Base-by-base conservation (phyloP, 2,797 vertebrate genomes). In the Taenioides sp. region DNA sequence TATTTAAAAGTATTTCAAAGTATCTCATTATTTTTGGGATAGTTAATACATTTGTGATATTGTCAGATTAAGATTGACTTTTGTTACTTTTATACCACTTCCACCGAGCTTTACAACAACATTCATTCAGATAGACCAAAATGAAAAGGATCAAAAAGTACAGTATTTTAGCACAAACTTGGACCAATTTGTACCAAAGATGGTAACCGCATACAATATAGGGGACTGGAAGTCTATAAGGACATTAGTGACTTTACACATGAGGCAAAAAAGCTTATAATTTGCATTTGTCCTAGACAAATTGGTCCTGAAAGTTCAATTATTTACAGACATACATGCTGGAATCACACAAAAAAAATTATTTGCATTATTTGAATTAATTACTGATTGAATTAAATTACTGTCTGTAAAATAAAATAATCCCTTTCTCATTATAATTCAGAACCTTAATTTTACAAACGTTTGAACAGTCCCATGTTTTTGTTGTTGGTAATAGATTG, bases 141-240 rank as follows among this genome's bases (percentile, higher is more conserved):
- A 37, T 70, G 31, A 69, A 25, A 31, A 57, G 9, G 65, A 68
- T 74, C 40, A 79, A 73, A 64, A 60, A 11, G 18, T 4, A 16
- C 18, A 10, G 17, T 28, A 34, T 20, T 75, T 10, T 65, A 52
- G 18, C 78, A 68, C 23, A 68, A 60, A 75, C 25, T 27, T 68
- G 58, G 25, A 7, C 60, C 66, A 65, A 18, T 27, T 60, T 65
- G 55, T 59, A 83, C 77, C 80, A 84, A 78, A 88, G 77, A 81
- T 68, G 72, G 73, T 77, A 66, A 78, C 65, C 16, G 66, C 70
- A 78, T 58, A 67, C 63, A 12, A 60, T 52, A 66, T 72, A 80
- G 63, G 77, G 0, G 4, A 18, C 28, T 62, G 60, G 76, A 61
- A 59, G 80, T 64, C 74, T 73, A 73, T 40, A 17, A n/a, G 60